Conservation (phyloP, 2,797 vertebrate species). For the Smutsia temminckii region DNA sequence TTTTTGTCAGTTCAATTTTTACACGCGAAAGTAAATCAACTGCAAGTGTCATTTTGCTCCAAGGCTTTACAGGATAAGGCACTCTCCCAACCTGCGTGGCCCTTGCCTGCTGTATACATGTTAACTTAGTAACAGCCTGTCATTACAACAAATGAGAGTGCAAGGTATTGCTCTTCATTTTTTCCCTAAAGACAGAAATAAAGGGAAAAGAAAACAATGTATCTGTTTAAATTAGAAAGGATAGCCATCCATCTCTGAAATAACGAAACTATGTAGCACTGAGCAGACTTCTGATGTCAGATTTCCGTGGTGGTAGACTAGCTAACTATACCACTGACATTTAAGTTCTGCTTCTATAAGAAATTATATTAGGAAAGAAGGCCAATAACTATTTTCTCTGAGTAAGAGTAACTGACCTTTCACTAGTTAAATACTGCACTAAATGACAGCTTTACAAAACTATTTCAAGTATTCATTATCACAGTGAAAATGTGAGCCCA, state of each 20-base stretch:
- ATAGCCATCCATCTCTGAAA: slow-evolving; percentile 61
- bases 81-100: slow-evolving; percentile 64
- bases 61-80: slow-evolving; percentile 72
- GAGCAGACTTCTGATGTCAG: slow-evolving; percentile 68
- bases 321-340: slow-evolving; percentile 51
- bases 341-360: slow-evolving; percentile 77
- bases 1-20: slow-evolving; percentile 70
- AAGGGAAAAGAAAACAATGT: slow-evolving; percentile 51
- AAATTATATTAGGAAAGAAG: slow-evolving; percentile 60
- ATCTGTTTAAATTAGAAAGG: slow-evolving; percentile 64
- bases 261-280: slow-evolving; percentile 62
- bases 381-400: slow-evolving; percentile 74
- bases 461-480: slow-evolving; percentile 90
- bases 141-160: slow-evolving; percentile 61
- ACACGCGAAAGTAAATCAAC: slow-evolving; percentile 71
- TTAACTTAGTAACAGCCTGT: slow-evolving; percentile 46
- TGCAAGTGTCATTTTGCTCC: slow-evolving; percentile 54
- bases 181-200: slow-evolving; percentile 50
- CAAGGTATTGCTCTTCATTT: slow-evolving; percentile 77
- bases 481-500: slow-evolving; percentile 90
- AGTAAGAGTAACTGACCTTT: slow-evolving; percentile 77
- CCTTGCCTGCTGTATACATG: neutral
- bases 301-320: slow-evolving; percentile 70
- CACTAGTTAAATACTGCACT: slow-evolving; percentile 80
- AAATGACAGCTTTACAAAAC: slow-evolving; percentile 85